A percentile compares a stretch with the other conserved stretches of the same genome.
Conservation (phyloP, 2,888 invertebrate species). For the Sacculina carcini region DNA sequence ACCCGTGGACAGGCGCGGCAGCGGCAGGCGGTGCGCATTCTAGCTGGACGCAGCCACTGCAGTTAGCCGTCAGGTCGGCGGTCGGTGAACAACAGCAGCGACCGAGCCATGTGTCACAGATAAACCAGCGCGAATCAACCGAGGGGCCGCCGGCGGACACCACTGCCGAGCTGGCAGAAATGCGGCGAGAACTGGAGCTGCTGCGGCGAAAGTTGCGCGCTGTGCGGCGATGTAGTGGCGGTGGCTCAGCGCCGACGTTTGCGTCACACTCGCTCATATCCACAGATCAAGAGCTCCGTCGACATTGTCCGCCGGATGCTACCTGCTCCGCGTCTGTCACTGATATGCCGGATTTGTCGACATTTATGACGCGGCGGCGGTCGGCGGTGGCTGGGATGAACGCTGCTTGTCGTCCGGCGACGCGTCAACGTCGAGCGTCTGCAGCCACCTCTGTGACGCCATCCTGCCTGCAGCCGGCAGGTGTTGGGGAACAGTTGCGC, state of each 20-base stretch:
- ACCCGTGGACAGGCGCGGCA: not conserved
- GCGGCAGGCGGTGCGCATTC: not conserved
- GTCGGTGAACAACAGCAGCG: not conserved
- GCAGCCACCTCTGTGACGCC: too few relatives aligned
- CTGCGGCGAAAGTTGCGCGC: not conserved
- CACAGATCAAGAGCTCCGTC: not conserved
- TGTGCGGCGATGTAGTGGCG: not conserved
- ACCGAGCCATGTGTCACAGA: not conserved
- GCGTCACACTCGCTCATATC: not conserved
- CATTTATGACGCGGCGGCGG: too few relatives aligned
- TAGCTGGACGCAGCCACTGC: not conserved
- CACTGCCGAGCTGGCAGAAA: not conserved
- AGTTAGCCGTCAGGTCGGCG: not conserved
- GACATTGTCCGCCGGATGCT: too few relatives aligned
- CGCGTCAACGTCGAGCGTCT: too few relatives aligned
- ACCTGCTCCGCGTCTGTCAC: too few relatives aligned
- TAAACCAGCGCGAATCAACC: not conserved
- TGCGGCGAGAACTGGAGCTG: not conserved
- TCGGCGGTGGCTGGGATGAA: too few relatives aligned
- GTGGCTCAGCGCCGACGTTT: too few relatives aligned
- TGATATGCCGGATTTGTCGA: too few relatives aligned
- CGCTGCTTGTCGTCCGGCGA: too few relatives aligned
- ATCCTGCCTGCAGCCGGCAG: too few relatives aligned
- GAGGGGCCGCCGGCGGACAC: not conserved
- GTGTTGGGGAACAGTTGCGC: too few relatives aligned